These are phyloP conservation scores for Mormyrus iriodes DNA, from an alignment of 2,113 vertebrate species.

Conservation along the genomic window DNA sequence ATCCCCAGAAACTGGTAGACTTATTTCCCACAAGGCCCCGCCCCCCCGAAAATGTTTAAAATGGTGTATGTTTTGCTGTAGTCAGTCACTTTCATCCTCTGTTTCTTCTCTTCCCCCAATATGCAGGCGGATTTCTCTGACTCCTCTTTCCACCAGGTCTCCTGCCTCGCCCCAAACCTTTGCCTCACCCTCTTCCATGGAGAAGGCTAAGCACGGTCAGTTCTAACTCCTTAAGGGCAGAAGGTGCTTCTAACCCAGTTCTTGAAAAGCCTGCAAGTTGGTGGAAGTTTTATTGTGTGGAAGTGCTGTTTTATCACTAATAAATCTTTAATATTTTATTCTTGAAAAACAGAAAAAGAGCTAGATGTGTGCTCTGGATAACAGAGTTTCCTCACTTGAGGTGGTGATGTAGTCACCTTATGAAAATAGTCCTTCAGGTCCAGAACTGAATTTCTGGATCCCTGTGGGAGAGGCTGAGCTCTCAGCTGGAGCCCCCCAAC, in stretches of 20 bases:
- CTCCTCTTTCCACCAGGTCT: constrained; percentile 58
- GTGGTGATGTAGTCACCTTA: neutral
- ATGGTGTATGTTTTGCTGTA: neutral
- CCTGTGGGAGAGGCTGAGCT: neutral
- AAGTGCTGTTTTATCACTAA: neutral
- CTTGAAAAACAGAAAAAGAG: neutral
- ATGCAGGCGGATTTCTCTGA: constrained; percentile 79
- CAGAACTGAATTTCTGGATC: neutral
- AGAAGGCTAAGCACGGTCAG: constrained; percentile 72
- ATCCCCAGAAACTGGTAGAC: neutral
- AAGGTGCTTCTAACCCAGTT: neutral
- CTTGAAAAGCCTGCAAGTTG: neutral
- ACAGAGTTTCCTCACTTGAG: neutral
- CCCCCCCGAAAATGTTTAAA: neutral
- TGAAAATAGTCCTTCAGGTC: neutral
- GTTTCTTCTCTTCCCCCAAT: constrained; percentile 21
- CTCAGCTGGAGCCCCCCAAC: neutral
- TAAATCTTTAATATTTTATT: neutral
- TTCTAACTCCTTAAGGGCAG: neutral
- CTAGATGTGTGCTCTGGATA: neutral
- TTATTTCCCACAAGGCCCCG: no score
- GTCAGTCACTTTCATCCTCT: neutral
- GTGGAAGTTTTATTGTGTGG: neutral
- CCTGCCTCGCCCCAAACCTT: constrained; percentile 32
- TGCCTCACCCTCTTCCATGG: constrained; percentile 49